A percentile compares a stretch with the other conserved stretches of the same genome.
phyloP scores from a whole-genome alignment of 1,140 invertebrate species.

The Ephestia elutella region DNA sequence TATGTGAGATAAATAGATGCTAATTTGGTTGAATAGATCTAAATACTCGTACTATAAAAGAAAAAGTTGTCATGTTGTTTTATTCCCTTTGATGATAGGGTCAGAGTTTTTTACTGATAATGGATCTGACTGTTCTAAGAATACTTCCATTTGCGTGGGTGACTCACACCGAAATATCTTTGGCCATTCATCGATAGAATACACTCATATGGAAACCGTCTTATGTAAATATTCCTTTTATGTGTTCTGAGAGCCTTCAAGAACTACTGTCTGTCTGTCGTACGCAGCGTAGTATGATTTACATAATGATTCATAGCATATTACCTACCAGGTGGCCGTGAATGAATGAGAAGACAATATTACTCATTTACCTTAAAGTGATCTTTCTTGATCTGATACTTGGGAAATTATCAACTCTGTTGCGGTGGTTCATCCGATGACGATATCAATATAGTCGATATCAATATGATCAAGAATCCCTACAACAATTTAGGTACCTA shows the following conservation, averaged over 20 bases:
- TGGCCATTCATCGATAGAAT: not conserved
- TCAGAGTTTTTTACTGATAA: no score
- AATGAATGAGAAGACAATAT: constrained; percentile 35
- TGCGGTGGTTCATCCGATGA: not conserved
- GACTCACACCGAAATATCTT: not conserved
- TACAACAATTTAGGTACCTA: no score
- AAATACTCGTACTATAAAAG: no score
- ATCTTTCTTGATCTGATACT: constrained; percentile 26
- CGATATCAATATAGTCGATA: not conserved
- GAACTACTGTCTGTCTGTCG: constrained; percentile 16
- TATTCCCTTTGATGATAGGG: no score
- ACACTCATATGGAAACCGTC: not conserved
- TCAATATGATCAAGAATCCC: no score
- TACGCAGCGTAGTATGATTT: constrained; percentile 27
- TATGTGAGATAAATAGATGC: no score
- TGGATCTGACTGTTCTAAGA: no score
- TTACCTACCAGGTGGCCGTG: constrained; percentile 16
- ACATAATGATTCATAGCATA: constrained; percentile 26
- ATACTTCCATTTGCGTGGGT: not conserved
- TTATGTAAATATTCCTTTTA: constrained; percentile 16
- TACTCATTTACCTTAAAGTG: constrained; percentile 37
- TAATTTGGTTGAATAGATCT: no score
- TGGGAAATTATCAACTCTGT: not conserved
- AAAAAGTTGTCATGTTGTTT: no score
- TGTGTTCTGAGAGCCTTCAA: constrained; percentile 7